Conservation (phyloP, 2,888 invertebrate species). For the Drosophila nr. perissopoda region DNA sequence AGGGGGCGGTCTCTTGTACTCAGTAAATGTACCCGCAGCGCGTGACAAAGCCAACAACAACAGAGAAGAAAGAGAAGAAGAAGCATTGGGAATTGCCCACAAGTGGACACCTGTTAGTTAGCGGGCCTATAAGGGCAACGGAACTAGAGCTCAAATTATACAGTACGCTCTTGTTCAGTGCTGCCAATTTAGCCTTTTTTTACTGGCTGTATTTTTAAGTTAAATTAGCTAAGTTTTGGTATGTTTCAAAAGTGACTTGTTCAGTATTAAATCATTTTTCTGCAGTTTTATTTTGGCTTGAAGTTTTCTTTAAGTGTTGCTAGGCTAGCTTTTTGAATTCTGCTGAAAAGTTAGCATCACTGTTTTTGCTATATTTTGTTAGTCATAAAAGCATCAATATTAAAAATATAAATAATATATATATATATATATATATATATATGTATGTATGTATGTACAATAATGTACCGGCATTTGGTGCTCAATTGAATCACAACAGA, state of each 20-base stretch:
- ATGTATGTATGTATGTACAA: background rate
- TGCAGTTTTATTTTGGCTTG: background rate
- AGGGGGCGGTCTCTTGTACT: conserved; percentile 32
- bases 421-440: background rate
- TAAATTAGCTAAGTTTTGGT: background rate
- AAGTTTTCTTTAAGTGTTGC: background rate
- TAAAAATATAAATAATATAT: background rate
- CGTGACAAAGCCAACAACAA: conserved; percentile 48
- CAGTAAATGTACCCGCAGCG: conserved; percentile 41
- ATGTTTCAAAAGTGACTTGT: background rate
- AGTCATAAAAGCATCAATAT: conserved; percentile 27
- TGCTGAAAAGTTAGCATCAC: background rate
- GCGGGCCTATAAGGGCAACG: conserved; percentile 14
- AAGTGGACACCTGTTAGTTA: conserved; percentile 60
- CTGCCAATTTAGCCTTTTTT: background rate
- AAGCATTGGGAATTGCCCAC: conserved; percentile 20
- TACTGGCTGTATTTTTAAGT: background rate
- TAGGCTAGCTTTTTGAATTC: background rate
- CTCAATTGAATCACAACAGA: conserved; percentile 28
- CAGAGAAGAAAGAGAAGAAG: background rate
- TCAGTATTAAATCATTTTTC: background rate
- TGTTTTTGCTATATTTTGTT: conserved; percentile 6
- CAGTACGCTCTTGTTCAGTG: background rate
- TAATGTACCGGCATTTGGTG: conserved; percentile 31
- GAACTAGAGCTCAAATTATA: conserved; percentile 11